Evolutionary conservation across 2,113 vertebrate genomes (phyloP), one percentile per base, ranked within the genome.

Genomic region (Meriones unguiculatus): DNA sequence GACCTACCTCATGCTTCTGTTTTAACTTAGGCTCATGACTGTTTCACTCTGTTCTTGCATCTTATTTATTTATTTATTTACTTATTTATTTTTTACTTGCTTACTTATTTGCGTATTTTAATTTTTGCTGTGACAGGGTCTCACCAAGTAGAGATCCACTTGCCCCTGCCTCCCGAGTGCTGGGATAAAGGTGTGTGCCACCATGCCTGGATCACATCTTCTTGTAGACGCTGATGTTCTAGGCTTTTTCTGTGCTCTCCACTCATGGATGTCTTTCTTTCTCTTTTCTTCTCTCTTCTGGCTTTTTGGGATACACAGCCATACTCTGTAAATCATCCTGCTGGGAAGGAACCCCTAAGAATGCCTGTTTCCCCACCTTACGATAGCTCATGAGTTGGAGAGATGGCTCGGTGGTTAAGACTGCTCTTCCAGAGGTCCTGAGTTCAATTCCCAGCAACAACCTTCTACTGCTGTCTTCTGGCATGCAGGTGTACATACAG

Each of bases 31-130:
- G 25, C 24, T 95, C 25, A 52, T 41, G 15, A 5, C 35, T 87
- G 84, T 52, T 89, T 94, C 50, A 32, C 76, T 90, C 41, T 80
- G 80, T 89, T 80, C 62, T 80, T 78, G 72, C 24, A 38, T 76
- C 81, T 73, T 87, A 59, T 92, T 5, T 46, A 46, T 46, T 46
- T 46, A 46, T 46, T 46, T 46, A 46, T 46, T 46, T 46, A 46
- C 5, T 46, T 46, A 46, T 46, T 46, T 46, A 46, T 46, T 46
- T 46, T 46, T 46, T 46, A 46, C 46, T 46, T 46, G 46, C 46
- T 46, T 46, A 46, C 46, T 46, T 46, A 46, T 46, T 46, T 46
- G 4, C 46, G 4, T 46, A 46, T 46, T 46, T 46, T 46, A 87
- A 4, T 67, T 90, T 88, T 91, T 73, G 28, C 78, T 91, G 15